Evolutionary conservation across 2,888 invertebrate genomes (phyloP).

Genomic region (Abrostola triplasia): DNA sequence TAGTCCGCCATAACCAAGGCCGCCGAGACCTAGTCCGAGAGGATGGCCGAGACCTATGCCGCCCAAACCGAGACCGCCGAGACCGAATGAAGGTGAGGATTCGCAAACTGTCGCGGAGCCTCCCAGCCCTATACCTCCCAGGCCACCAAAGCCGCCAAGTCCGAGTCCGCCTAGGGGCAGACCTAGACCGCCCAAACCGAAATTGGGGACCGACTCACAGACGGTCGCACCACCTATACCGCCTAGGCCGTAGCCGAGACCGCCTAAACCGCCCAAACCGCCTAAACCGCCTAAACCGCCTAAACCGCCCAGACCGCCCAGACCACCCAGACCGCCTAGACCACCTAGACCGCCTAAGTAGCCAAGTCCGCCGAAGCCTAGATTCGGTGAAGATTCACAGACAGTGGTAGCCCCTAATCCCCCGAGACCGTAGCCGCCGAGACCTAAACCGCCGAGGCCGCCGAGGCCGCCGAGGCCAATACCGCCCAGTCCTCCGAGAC

Average conservation of each 20-base stretch:
- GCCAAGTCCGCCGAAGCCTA: slow-evolving; percentile 33
- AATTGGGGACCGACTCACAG: background rate
- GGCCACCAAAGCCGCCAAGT: background rate
- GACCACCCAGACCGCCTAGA: background rate
- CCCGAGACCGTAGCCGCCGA: slow-evolving; percentile 27
- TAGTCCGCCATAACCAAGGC: background rate
- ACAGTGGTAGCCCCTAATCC: slow-evolving; percentile 19
- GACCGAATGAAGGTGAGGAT: slow-evolving; percentile 20
- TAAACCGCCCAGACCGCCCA: background rate
- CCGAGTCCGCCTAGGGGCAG: slow-evolving; percentile 9
- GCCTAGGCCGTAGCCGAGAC: background rate
- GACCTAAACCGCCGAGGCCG: slow-evolving; percentile 26
- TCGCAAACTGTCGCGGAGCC: slow-evolving; percentile 44
- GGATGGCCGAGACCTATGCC: slow-evolving; percentile 12
- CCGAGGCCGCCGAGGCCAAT: slow-evolving; percentile 31
- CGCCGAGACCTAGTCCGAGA: background rate
- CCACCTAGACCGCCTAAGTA: slow-evolving; percentile 18
- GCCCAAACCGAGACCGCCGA: slow-evolving; percentile 15
- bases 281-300: slow-evolving; percentile 1
- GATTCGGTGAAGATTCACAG: slow-evolving; percentile 19
- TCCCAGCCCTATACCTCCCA: slow-evolving; percentile 16
- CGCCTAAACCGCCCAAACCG: slow-evolving; percentile 13
- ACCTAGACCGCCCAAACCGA: background rate
- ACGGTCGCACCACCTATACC: background rate
- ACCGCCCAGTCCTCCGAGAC: slow-evolving; percentile 12